Evolutionary conservation across 2,113 vertebrate species (phyloP).

Genomic region (Conger conger): DNA sequence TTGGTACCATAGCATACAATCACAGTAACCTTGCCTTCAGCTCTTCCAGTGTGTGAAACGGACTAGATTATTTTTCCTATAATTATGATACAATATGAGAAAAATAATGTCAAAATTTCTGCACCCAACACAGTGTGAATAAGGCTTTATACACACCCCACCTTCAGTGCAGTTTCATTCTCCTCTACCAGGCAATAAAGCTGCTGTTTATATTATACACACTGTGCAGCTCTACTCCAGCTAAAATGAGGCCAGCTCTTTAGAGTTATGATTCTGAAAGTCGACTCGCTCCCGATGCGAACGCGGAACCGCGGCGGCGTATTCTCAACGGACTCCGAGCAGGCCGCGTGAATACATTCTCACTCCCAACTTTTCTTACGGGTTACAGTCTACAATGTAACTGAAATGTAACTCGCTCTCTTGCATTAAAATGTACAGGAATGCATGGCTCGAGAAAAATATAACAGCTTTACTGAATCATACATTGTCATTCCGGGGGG

Average conservation of each 20-base stretch:
- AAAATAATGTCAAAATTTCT: not conserved
- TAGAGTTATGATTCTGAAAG: not conserved
- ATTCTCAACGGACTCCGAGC: not conserved
- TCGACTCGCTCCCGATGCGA: not conserved
- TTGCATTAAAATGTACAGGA: slow-evolving; percentile 42
- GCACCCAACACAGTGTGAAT: not conserved
- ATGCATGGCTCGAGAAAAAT: slow-evolving; percentile 46
- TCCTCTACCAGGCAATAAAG: slow-evolving; percentile 35
- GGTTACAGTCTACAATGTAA: slow-evolving; percentile 12
- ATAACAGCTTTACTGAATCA: slow-evolving; percentile 59
- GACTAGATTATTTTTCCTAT: no score
- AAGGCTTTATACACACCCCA: not conserved
- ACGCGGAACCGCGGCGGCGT: not conserved
- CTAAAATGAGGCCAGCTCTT: not conserved
- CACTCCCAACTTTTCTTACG: not conserved
- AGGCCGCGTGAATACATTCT: not conserved
- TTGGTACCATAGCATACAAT: no score
- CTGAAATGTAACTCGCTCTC: slow-evolving; percentile 34
- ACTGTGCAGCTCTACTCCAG: not conserved
- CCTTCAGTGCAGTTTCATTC: slow-evolving; percentile 27
- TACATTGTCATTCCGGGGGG: slow-evolving; percentile 42
- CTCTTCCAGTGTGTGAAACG: no score
- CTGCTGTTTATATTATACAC: slow-evolving; percentile 39
- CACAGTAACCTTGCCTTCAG: no score
- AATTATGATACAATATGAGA: not conserved